Evolutionary conservation across 2,113 vertebrate genomes (phyloP).

Genomic region (Bucco capensis): DNA sequence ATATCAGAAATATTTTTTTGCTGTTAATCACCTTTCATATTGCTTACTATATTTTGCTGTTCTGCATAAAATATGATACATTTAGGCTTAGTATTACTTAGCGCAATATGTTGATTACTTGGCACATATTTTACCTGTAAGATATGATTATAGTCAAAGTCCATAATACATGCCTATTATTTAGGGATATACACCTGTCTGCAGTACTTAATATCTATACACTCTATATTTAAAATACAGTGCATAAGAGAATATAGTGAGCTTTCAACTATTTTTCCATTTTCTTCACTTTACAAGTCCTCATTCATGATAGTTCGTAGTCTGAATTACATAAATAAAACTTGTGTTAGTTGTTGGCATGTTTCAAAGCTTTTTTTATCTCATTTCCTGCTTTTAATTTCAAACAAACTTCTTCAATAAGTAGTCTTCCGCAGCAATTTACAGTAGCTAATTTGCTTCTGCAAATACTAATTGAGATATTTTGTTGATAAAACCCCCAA

Average conservation of each 20-base stretch:
- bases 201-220: neutral
- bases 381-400: slow-evolving; percentile 41
- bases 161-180: neutral
- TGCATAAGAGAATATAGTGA: no score
- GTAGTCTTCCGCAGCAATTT: slow-evolving; percentile 9
- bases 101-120: accelerated
- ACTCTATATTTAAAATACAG: neutral
- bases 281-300: neutral
- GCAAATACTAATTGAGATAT: neutral
- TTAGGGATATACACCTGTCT: neutral
- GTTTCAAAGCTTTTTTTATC: neutral
- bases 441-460: neutral
- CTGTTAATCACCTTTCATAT: neutral
- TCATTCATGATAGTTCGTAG: neutral
- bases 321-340: neutral
- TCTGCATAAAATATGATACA: neutral
- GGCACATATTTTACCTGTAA: neutral
- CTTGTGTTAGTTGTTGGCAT: neutral
- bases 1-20: neutral
- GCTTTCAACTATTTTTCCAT: neutral
- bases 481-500: neutral
- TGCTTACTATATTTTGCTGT: neutral
- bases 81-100: neutral
- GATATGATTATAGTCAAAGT: neutral
- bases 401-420: neutral